phyloP scores from a whole-genome alignment of 1,140 invertebrate genomes.

The Amyelois transitella region DNA sequence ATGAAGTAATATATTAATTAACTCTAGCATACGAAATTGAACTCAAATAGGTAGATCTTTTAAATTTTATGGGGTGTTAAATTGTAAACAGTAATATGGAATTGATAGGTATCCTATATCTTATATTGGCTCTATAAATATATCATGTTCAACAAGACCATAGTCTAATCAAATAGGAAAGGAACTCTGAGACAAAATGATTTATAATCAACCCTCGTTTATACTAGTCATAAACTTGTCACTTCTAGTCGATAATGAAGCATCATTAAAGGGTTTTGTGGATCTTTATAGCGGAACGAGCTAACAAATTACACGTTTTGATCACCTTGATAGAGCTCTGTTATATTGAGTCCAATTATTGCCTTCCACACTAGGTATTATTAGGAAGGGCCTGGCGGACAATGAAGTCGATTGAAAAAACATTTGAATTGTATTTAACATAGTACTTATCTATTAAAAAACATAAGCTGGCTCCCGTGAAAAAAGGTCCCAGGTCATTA shows the following conservation, averaged over 20 bases:
- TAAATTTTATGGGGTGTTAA: neutral
- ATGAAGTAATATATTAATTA: constrained; percentile 3
- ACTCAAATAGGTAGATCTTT: constrained; percentile 17
- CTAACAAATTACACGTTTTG: constrained; percentile 16
- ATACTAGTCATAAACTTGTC: constrained; percentile 49
- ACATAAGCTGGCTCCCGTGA: too few relatives aligned
- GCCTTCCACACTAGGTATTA: neutral
- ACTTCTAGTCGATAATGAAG: constrained; percentile 37
- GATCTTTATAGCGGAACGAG: constrained; percentile 27
- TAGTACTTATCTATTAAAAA: too few relatives aligned
- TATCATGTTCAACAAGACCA: constrained; percentile 32
- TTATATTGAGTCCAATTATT: neutral
- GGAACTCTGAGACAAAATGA: constrained; percentile 30
- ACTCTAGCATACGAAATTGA: neutral
- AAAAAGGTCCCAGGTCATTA: too few relatives aligned
- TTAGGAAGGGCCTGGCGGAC: neutral
- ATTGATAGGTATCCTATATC: neutral
- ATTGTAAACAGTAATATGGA: neutral
- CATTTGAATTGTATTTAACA: too few relatives aligned
- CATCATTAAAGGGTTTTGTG: constrained; percentile 36
- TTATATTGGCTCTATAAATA: constrained; percentile 45
- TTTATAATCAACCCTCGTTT: constrained; percentile 40
- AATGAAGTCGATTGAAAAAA: neutral
- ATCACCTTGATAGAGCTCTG: constrained; percentile 2
- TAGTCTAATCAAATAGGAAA: constrained; percentile 28